A percentile compares a stretch with the other conserved stretches of the same genome.
phyloP scores from a whole-genome alignment of 2,888 invertebrate genomes.

The Melieria picta region DNA sequence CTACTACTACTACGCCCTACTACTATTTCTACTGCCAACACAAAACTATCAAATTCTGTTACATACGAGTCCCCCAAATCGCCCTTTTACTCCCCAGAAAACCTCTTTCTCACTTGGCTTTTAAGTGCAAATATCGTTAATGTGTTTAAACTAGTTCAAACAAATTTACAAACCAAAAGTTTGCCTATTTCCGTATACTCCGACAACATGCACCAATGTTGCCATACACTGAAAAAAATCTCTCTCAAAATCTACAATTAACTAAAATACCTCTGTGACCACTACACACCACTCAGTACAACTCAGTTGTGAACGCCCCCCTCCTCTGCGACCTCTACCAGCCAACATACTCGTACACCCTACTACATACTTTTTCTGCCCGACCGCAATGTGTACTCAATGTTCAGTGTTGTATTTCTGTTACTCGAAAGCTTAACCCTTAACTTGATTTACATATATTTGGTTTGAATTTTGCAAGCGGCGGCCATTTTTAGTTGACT shows the following conservation, averaged over 20 bases:
- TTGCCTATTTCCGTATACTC: no score
- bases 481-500: no score
- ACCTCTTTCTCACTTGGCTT: conserved; percentile 45
- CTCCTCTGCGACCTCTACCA: neutral
- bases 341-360: conserved; percentile 4
- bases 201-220: no score
- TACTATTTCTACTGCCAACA: conserved; percentile 32
- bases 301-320: no score
- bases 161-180: conserved; percentile 37
- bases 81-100: conserved; percentile 19
- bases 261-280: no score
- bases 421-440: no score
- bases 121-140: conserved; percentile 54
- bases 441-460: no score
- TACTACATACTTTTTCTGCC: neutral
- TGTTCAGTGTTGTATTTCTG: conserved; percentile 54
- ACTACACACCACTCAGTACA: no score
- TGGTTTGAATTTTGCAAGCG: no score
- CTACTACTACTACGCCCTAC: conserved; percentile 34
- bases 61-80: neutral
- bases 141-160: conserved; percentile 43
- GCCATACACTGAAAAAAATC: no score
- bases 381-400: conserved; percentile 48
- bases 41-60: conserved; percentile 32
- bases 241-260: no score